Evolutionary conservation across 2,113 vertebrate genomes (phyloP).

Genomic region (Oceanites oceanicus): DNA sequence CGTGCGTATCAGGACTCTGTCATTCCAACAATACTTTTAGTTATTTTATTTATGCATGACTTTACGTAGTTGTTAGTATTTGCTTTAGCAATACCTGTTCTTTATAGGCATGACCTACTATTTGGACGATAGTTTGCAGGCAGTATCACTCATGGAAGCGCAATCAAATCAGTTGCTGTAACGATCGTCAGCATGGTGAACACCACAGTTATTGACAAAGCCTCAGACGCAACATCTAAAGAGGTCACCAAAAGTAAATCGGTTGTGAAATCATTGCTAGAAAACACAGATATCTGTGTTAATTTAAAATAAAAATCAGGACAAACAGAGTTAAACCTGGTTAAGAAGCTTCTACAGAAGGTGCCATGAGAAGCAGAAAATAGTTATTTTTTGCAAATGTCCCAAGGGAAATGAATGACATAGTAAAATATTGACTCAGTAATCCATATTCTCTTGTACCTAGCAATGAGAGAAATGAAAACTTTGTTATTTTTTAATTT

Average conservation of each 20-base stretch:
- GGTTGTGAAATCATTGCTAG: neutral
- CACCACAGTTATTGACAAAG: neutral
- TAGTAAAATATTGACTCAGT: neutral
- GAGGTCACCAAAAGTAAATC: neutral
- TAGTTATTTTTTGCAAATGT: neutral
- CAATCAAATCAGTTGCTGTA: neutral
- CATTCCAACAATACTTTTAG: accelerated
- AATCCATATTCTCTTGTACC: neutral
- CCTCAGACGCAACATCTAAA: neutral
- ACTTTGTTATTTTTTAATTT: neutral
- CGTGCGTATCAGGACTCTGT: accelerated
- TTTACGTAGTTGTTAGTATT: neutral
- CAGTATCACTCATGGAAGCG: neutral
- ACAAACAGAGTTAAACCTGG: neutral
- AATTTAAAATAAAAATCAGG: neutral
- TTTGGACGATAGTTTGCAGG: neutral
- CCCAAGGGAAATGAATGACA: neutral
- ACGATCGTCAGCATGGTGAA: accelerated
- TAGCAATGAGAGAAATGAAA: neutral
- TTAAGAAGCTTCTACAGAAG: neutral
- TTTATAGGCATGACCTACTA: neutral
- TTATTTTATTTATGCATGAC: neutral
- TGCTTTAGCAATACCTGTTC: neutral
- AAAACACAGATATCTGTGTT: neutral
- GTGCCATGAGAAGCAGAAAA: neutral